Percentiles rank a stretch among this genome's conserved stretches.
These are phyloP conservation scores for Eumaeus atala DNA, from an alignment of 1,140 invertebrate species.

Conservation along the genomic window DNA sequence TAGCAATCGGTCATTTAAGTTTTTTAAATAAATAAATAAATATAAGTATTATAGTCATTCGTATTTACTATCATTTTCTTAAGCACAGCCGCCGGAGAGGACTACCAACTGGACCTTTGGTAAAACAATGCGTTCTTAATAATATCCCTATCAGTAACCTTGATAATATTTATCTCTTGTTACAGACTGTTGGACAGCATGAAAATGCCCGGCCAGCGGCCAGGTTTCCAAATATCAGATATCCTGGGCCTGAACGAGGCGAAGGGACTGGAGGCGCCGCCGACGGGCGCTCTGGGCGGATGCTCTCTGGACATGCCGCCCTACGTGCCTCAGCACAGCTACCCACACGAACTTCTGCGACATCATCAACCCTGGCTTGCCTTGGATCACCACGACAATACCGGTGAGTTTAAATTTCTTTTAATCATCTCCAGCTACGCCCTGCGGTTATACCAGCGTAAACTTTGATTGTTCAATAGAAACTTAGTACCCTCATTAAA, in stretches of 20 bases:
- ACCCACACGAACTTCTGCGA: slow-evolving; percentile 54
- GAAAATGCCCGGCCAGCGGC: slow-evolving; percentile 78
- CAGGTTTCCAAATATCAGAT: slow-evolving; percentile 84
- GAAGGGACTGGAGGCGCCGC: slow-evolving; percentile 45
- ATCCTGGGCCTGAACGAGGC: slow-evolving; percentile 79
- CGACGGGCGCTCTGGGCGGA: slow-evolving; percentile 30
- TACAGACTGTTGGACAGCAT: slow-evolving; percentile 79
- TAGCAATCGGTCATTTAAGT: too few relatives aligned
- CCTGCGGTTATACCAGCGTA: too few relatives aligned
- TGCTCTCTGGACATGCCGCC: slow-evolving; percentile 46
- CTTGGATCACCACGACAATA: slow-evolving; percentile 54
- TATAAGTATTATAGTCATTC: too few relatives aligned
- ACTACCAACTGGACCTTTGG: too few relatives aligned
- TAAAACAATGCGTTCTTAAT: too few relatives aligned
- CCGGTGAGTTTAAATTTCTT: slow-evolving; percentile 32
- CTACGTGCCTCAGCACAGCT: slow-evolving; percentile 48
- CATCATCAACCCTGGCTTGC: slow-evolving; percentile 66
- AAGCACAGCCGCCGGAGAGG: too few relatives aligned
- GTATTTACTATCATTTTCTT: too few relatives aligned
- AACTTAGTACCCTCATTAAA: too few relatives aligned
- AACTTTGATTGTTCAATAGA: not conserved
- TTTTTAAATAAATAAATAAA: too few relatives aligned
- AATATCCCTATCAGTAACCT: too few relatives aligned
- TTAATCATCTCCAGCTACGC: too few relatives aligned
- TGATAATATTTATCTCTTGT: slow-evolving; percentile 24